phyloP scores from a whole-genome alignment of 2,888 invertebrate genomes.

The Phengaris alcon region DNA sequence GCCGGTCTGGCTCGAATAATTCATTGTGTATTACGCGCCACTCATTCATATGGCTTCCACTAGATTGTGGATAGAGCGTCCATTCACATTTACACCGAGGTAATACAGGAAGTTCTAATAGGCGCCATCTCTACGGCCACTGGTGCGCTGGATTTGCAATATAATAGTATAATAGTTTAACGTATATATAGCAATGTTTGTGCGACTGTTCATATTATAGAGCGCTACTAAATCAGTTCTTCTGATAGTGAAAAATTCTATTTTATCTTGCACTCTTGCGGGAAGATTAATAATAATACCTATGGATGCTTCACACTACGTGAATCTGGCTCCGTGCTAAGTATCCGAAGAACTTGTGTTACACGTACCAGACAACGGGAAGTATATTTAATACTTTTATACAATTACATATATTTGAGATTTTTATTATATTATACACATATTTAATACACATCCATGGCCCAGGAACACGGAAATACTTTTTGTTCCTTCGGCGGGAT shows the following conservation, averaged over 20 bases:
- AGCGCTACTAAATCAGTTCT: background rate
- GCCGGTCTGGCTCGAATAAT: conserved; percentile 69
- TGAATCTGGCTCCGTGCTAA: too few species aligned
- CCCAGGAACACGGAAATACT: too few species aligned
- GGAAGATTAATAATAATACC: background rate
- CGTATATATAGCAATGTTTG: background rate
- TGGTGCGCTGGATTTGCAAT: conserved; percentile 66
- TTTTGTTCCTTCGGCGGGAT: too few species aligned
- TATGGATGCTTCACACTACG: too few species aligned
- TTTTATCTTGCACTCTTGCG: background rate
- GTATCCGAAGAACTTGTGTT: too few species aligned
- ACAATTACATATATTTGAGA: too few species aligned
- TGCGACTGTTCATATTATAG: background rate
- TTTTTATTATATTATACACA: too few species aligned
- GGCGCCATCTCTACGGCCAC: conserved; percentile 49
- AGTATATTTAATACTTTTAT: too few species aligned
- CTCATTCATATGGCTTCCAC: conserved; percentile 63
- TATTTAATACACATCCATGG: too few species aligned
- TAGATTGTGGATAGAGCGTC: conserved; percentile 48
- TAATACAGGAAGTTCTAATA: conserved; percentile 70
- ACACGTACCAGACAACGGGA: too few species aligned
- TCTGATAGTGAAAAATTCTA: background rate
- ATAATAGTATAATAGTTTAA: background rate
- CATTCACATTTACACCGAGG: conserved; percentile 51
- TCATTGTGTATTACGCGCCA: conserved; percentile 62